A percentile compares a stretch with the other conserved stretches of the same genome.
phyloP scores from a whole-genome alignment of 2,113 vertebrate genomes.

The Pipa parva region DNA sequence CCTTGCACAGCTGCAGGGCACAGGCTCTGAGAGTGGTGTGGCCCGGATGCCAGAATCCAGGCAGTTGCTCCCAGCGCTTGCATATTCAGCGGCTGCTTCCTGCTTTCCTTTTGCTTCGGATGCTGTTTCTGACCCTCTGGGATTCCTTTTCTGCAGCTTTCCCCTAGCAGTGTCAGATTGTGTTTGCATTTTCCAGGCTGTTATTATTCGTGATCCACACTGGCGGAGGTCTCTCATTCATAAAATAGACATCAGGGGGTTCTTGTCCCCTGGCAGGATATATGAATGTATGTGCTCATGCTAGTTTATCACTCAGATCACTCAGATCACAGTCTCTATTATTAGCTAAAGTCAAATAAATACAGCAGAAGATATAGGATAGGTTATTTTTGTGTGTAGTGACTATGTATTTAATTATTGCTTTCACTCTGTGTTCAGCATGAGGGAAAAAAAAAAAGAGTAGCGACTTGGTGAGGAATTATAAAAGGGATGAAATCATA shows the following conservation, averaged over 20 bases:
- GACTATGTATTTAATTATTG: neutral
- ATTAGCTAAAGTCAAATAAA: slow-evolving; percentile 35
- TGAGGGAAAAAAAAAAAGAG: no score
- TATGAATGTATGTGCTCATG: slow-evolving; percentile 32
- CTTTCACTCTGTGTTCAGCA: no score
- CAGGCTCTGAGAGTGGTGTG: slow-evolving; percentile 21
- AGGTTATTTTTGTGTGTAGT: neutral
- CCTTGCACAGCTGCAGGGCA: slow-evolving; percentile 36
- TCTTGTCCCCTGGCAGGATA: slow-evolving; percentile 34
- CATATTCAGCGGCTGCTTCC: slow-evolving; percentile 40
- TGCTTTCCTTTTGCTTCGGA: slow-evolving; percentile 39
- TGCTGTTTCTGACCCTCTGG: slow-evolving; percentile 39
- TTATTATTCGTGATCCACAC: slow-evolving; percentile 40
- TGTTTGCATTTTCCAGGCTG: slow-evolving; percentile 39
- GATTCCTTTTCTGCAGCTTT: slow-evolving; percentile 37
- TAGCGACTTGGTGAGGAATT: no score
- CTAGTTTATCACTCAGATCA: slow-evolving; percentile 33
- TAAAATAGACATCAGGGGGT: slow-evolving; percentile 35
- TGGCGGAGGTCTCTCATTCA: slow-evolving; percentile 41
- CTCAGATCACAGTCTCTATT: slow-evolving; percentile 32
- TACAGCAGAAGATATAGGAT: slow-evolving; percentile 2
- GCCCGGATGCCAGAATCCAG: slow-evolving; percentile 30
- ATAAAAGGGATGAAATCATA: no score
- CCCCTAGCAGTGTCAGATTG: slow-evolving; percentile 39
- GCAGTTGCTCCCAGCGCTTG: slow-evolving; percentile 37